Percentiles rank a stretch among this genome's conserved stretches.
These are phyloP conservation scores for Drosophila anomelani DNA, from an alignment of 2,888 invertebrate genomes.

Conservation along the genomic window DNA sequence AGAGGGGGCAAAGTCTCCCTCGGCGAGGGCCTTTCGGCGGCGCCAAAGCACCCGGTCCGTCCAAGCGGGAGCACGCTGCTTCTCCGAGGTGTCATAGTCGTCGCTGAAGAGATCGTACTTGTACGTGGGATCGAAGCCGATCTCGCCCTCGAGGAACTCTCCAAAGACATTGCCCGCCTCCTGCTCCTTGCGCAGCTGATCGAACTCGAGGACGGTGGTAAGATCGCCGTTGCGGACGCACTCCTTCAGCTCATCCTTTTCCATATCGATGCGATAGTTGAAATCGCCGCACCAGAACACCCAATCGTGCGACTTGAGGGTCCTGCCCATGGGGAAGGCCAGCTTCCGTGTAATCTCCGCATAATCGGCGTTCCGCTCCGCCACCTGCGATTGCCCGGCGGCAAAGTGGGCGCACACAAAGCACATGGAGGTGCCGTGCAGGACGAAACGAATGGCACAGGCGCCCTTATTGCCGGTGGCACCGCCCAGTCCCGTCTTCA, in stretches of 20 bases:
- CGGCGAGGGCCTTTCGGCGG: slow-evolving; percentile 90
- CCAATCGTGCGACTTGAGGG: slow-evolving; percentile 97
- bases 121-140: slow-evolving; percentile 97
- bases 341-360: slow-evolving; percentile 97
- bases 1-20: slow-evolving; percentile 86
- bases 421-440: slow-evolving; percentile 97
- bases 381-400: slow-evolving; percentile 96
- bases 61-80: slow-evolving; percentile 98
- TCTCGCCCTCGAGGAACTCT: slow-evolving; percentile 96
- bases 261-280: slow-evolving; percentile 98
- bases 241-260: slow-evolving; percentile 96
- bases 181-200: slow-evolving; percentile 94
- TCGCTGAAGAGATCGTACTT: slow-evolving; percentile 99
- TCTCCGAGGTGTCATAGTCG: slow-evolving; percentile 99
- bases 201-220: slow-evolving; percentile 92
- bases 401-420: slow-evolving; percentile 99
- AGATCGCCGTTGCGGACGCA: slow-evolving; percentile 88
- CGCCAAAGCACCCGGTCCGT: slow-evolving; percentile 99
- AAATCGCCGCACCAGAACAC: slow-evolving; percentile 99
- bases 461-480: slow-evolving; percentile 99
- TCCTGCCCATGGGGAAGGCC: slow-evolving; percentile 95
- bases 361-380: slow-evolving; percentile 97
- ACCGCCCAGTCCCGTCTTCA: slow-evolving; percentile 99
- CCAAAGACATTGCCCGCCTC: slow-evolving; percentile 93
- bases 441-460: slow-evolving; percentile 95